Conservation (phyloP, 2,888 invertebrate species). For the Alviniconcha strummeri region DNA sequence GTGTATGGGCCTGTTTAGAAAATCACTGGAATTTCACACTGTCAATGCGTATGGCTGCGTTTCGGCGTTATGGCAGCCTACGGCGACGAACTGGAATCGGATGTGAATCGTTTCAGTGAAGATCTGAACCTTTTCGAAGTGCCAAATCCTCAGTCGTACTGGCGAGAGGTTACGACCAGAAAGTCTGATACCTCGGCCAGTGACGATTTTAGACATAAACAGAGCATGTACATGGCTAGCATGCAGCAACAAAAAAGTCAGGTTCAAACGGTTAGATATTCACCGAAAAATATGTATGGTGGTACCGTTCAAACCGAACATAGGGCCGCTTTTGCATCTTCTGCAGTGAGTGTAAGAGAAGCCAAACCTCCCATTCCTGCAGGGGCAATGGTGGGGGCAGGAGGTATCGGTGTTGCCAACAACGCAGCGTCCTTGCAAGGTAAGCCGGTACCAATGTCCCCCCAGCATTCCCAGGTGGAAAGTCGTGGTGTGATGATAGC, state of each 20-base stretch:
- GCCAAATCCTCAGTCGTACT: slow-evolving; percentile 42
- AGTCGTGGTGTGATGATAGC: slow-evolving; percentile 55
- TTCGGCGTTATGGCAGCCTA: slow-evolving; percentile 44
- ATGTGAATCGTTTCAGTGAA: slow-evolving; percentile 43
- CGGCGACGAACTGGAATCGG: slow-evolving; percentile 42
- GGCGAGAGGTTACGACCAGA: slow-evolving; percentile 42
- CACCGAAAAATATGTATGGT: slow-evolving; percentile 42
- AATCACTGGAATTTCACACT: background rate
- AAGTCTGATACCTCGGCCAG: slow-evolving; percentile 42
- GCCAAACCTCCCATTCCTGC: slow-evolving; percentile 43
- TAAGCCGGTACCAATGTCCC: slow-evolving; percentile 33
- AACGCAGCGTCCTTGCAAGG: slow-evolving; percentile 36
- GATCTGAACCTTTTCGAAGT: slow-evolving; percentile 46
- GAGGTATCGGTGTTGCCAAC: slow-evolving; percentile 23
- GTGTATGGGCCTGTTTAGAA: slow-evolving; percentile 16
- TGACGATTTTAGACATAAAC: slow-evolving; percentile 41
- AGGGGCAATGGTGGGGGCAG: slow-evolving; percentile 29
- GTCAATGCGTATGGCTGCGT: slow-evolving; percentile 25
- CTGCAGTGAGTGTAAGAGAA: slow-evolving; percentile 40
- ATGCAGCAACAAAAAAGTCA: slow-evolving; percentile 42
- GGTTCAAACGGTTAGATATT: slow-evolving; percentile 36
- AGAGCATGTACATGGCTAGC: slow-evolving; percentile 39
- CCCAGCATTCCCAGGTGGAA: slow-evolving; percentile 23
- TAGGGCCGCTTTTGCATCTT: slow-evolving; percentile 35
- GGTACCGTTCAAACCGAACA: slow-evolving; percentile 39